Evolutionary conservation across 2,797 vertebrate genomes (phyloP).

Genomic region (Mionectes olivaceus): DNA sequence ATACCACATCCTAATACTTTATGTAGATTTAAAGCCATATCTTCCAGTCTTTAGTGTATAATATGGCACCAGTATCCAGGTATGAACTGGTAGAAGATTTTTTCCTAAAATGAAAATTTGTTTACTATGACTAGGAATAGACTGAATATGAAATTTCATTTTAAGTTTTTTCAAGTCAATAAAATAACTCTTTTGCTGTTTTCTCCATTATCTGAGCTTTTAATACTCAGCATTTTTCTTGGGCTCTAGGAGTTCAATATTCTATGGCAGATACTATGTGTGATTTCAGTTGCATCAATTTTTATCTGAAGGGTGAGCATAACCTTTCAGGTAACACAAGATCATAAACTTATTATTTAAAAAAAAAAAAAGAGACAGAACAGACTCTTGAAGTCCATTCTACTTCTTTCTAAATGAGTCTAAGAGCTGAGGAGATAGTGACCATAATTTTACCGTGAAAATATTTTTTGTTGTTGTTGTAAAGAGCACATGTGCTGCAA

Average conservation of each 20-base stretch:
- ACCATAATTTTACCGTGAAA: constrained; percentile 10
- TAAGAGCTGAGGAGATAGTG: constrained; percentile 43
- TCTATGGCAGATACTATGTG: constrained; percentile 24
- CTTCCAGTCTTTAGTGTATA: constrained; percentile 56
- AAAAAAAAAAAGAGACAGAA: background rate
- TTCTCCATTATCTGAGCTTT: constrained; percentile 70
- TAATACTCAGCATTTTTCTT: constrained; percentile 53
- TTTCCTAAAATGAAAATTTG: constrained; percentile 41
- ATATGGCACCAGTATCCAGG: constrained; percentile 51
- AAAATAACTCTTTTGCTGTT: constrained; percentile 49
- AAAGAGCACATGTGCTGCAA: constrained; percentile 56
- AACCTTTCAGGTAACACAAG: background rate
- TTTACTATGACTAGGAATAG: constrained; percentile 62
- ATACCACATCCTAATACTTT: constrained; percentile 29
- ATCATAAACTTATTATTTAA: background rate
- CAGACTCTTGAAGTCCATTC: background rate
- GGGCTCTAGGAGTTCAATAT: constrained; percentile 64
- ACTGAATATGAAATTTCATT: constrained; percentile 53
- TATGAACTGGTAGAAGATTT: constrained; percentile 38
- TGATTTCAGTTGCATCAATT: constrained; percentile 38
- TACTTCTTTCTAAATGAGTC: constrained; percentile 22
- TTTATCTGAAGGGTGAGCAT: background rate
- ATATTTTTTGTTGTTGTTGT: constrained; percentile 59
- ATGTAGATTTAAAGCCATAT: constrained; percentile 79
- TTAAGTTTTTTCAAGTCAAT: constrained; percentile 57